Conservation (phyloP, 2,797 vertebrate species). For the Nyctibius grandis region DNA sequence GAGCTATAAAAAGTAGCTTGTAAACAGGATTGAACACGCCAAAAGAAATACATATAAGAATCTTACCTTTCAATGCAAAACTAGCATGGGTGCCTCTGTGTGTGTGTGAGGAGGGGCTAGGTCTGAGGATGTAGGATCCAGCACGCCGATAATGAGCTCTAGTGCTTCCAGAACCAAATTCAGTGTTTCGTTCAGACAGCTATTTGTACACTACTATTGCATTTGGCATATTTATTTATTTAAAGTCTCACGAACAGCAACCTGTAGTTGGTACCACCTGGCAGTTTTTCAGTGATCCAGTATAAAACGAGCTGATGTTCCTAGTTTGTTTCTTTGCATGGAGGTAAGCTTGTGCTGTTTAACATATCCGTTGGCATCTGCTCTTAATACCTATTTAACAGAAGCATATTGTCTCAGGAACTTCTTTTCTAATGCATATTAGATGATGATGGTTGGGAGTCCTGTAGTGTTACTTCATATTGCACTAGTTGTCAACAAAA, state of each 20-base stretch:
- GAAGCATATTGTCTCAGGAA: background rate
- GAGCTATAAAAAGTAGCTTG: background rate
- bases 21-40: background rate
- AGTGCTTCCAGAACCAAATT: background rate
- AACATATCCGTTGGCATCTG: background rate
- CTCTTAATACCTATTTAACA: background rate
- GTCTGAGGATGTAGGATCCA: background rate
- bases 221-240: background rate
- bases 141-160: fast-evolving
- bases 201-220: background rate
- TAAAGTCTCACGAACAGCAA: background rate
- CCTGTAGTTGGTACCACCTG: background rate
- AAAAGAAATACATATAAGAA: background rate
- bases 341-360: background rate
- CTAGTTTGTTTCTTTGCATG: background rate
- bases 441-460: background rate
- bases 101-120: background rate
- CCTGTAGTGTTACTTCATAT: background rate
- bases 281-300: background rate
- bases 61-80: background rate
- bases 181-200: background rate
- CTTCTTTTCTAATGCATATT: background rate
- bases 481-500: background rate
- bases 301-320: background rate
- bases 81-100: background rate